These are phyloP conservation scores for Hipposideros larvatus DNA, from an alignment of 2,797 vertebrate species.

Conservation along the genomic window DNA sequence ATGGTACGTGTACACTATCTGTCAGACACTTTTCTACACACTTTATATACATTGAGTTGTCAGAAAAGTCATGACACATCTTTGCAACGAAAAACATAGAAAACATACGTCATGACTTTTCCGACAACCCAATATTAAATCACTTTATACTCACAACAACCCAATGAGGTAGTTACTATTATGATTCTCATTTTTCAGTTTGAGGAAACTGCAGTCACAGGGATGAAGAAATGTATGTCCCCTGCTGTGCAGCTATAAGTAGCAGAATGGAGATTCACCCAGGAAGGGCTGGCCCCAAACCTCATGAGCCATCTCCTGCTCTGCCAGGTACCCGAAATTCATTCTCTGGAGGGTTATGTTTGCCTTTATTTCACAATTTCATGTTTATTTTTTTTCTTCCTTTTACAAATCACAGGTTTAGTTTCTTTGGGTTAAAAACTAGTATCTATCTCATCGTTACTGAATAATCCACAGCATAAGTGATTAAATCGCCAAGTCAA, in stretches of 20 bases:
- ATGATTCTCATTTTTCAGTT: neutral
- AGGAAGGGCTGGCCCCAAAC: neutral
- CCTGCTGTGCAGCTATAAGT: neutral
- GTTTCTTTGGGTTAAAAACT: neutral
- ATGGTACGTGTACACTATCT: neutral
- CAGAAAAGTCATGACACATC: too few species aligned
- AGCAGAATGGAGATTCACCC: neutral
- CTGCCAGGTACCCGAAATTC: neutral
- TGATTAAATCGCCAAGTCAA: neutral
- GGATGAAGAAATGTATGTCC: neutral
- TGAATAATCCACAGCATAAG: neutral
- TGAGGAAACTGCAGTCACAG: neutral
- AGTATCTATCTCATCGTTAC: neutral
- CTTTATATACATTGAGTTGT: neutral
- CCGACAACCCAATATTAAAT: neutral
- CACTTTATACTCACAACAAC: neutral
- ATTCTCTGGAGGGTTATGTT: neutral
- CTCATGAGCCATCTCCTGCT: neutral
- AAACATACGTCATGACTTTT: too few species aligned
- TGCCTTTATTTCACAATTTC: neutral
- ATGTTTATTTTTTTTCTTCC: neutral
- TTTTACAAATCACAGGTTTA: neutral
- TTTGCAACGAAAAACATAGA: too few species aligned
- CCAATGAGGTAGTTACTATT: neutral
- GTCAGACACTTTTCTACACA: neutral